Base-by-base conservation (phyloP, 2,888 invertebrate genomes). In the Amphiduros pacificus region DNA sequence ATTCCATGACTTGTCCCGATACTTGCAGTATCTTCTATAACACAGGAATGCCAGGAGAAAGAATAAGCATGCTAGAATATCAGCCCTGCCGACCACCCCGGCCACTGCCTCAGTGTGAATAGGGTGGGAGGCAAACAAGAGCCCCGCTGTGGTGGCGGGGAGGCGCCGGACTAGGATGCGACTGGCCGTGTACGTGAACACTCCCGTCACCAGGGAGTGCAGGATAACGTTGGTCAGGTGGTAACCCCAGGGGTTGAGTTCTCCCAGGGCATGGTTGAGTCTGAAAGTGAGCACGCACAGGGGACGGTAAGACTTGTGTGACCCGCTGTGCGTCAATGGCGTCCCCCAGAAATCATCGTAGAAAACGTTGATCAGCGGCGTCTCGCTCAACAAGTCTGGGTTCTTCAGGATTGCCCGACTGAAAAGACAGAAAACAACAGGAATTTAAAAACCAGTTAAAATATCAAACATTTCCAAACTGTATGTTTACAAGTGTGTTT, bases 341-440 rank as follows among this genome's bases (percentile, higher is more conserved):
- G 96, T 97, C 55, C 97, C 98, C 98, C 98, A 98, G 85, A 96
- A 98, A 86, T 98, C 97, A 85, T 97, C 91, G 82, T 88, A 88
- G 79, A 95, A 89, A 73, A 95, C 87, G 72, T 89, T 88, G 73
- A 87, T 87, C 87, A 94, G 88, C 63, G 94, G 90, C 74, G 89
- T 89, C 50, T 76, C 73, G 66, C 92, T 90, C 75, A 91, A 88
- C 75, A 98, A 88, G 85, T 98, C 97, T 67, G 91, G 91, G 84
- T 98, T 98, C 79, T 91, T 91, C 82, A 94, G 87, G 79, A 98
- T 94, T 72, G 97, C 97, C 77, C 96, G 92, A 82, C 97, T 98
- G 90, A 22, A 87, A 88, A 64, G 22, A 41, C 26, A 73, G 74
- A 74, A 64, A 60, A 63, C 71, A 44, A 44, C 44, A 44, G 36